Evolutionary conservation across 2,888 invertebrate species (phyloP).

Genomic region (Volucella inanis): DNA sequence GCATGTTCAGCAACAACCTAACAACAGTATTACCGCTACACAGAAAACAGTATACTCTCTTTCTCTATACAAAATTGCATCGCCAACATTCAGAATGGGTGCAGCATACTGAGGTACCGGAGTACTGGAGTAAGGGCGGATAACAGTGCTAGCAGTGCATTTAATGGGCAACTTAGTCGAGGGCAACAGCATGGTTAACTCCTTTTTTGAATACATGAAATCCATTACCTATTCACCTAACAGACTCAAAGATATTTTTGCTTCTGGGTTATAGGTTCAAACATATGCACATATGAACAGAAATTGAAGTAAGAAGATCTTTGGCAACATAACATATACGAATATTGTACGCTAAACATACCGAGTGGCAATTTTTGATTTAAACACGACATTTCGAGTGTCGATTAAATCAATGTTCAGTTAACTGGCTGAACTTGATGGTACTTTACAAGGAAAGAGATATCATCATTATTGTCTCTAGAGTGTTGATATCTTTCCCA

Average conservation of each 20-base stretch:
- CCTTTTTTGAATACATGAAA: constrained; percentile 38
- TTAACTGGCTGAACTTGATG: constrained; percentile 21
- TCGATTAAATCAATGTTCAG: constrained; percentile 14
- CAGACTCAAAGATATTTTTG: constrained; percentile 46
- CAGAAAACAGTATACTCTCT: constrained; percentile 19
- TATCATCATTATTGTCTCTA: no score
- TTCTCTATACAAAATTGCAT: constrained; percentile 27
- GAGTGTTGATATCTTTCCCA: no score
- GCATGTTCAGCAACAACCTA: constrained; percentile 72
- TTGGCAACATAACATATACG: no score
- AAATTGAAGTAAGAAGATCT: no score
- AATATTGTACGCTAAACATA: no score
- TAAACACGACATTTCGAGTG: constrained; percentile 31
- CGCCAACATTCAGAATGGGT: background rate
- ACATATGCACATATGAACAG: constrained; percentile 18
- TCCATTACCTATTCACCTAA: background rate
- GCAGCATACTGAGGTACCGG: background rate
- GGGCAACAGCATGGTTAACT: constrained; percentile 40
- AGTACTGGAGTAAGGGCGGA: background rate
- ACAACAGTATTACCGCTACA: constrained; percentile 57
- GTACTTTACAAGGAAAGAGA: background rate
- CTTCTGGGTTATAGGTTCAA: constrained; percentile 12
- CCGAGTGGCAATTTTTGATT: constrained; percentile 32
- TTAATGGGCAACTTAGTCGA: constrained; percentile 31
- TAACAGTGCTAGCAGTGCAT: constrained; percentile 30